These are phyloP conservation scores for Leucophora obtusa DNA, from an alignment of 2,888 invertebrate genomes.

Conservation along the genomic window DNA sequence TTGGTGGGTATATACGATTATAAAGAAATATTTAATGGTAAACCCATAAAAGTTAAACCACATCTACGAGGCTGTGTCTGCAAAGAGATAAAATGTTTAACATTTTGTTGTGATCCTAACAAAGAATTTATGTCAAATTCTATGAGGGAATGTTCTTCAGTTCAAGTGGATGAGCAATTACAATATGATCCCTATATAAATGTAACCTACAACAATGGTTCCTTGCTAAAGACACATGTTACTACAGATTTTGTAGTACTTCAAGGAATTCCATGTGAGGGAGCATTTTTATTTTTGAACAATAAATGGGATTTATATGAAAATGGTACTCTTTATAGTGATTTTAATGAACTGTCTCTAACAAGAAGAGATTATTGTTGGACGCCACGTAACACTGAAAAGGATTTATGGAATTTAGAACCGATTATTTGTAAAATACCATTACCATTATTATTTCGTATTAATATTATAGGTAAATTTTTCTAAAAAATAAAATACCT, in stretches of 20 bases:
- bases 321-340: conserved; percentile 57
- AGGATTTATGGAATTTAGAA: conserved; percentile 58
- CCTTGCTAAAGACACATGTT: conserved; percentile 32
- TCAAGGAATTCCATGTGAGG: conserved; percentile 66
- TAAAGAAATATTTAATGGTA: conserved; percentile 54
- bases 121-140: conserved; percentile 43
- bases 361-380: conserved; percentile 65
- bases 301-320: conserved; percentile 72
- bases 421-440: conserved; percentile 65
- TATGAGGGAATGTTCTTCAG: conserved; percentile 41
- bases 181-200: conserved; percentile 54
- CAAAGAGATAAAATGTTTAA: conserved; percentile 67
- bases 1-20: conserved; percentile 67
- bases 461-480: conserved; percentile 55
- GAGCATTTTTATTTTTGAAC: conserved; percentile 70
- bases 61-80: conserved; percentile 72
- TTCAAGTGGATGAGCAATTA: conserved; percentile 45
- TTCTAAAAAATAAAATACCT: too few species aligned
- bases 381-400: conserved; percentile 43
- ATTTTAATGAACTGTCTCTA: conserved; percentile 41
- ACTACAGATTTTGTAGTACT: conserved; percentile 44
- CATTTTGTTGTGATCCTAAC: conserved; percentile 70
- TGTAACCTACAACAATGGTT: conserved; percentile 54
- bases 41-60: conserved; percentile 38
- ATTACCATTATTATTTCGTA: conserved; percentile 36